These are phyloP conservation scores for Chionis minor DNA, from an alignment of 2,113 vertebrate genomes.

Conservation along the genomic window DNA sequence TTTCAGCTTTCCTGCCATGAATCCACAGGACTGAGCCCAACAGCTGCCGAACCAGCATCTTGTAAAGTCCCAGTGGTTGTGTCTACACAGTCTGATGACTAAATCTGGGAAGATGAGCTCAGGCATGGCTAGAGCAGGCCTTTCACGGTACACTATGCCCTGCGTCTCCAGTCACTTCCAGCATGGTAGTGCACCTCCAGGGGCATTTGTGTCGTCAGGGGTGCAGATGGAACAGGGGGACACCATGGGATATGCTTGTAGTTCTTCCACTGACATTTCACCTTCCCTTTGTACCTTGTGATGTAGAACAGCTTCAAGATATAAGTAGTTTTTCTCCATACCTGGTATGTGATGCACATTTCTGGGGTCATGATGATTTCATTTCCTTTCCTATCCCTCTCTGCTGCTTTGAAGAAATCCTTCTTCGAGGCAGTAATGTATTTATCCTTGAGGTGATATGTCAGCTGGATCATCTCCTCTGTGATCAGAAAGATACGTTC, in stretches of 20 bases:
- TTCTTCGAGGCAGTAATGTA: constrained; percentile 77
- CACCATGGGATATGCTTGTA: background rate
- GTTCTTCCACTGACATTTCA: background rate
- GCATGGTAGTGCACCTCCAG: background rate
- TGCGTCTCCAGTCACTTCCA: background rate
- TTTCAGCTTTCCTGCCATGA: background rate
- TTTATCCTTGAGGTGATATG: constrained; percentile 79
- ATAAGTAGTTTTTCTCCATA: background rate
- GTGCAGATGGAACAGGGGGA: background rate
- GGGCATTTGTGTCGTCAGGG: accelerated
- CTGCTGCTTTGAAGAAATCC: constrained; percentile 74
- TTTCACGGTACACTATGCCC: accelerated
- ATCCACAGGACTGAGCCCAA: background rate
- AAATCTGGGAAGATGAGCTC: background rate
- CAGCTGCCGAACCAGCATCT: background rate
- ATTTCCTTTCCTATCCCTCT: constrained; percentile 56
- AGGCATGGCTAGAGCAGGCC: background rate
- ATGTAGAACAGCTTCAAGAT: background rate
- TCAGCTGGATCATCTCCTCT: constrained; percentile 78
- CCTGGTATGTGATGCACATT: constrained; percentile 81
- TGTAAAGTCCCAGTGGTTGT: background rate
- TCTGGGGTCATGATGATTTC: constrained; percentile 67
- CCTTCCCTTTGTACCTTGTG: background rate
- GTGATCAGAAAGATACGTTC: constrained; percentile 77
- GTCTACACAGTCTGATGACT: background rate